Conservation (phyloP, 2,888 invertebrate species). For the Stomorhina lunata region DNA sequence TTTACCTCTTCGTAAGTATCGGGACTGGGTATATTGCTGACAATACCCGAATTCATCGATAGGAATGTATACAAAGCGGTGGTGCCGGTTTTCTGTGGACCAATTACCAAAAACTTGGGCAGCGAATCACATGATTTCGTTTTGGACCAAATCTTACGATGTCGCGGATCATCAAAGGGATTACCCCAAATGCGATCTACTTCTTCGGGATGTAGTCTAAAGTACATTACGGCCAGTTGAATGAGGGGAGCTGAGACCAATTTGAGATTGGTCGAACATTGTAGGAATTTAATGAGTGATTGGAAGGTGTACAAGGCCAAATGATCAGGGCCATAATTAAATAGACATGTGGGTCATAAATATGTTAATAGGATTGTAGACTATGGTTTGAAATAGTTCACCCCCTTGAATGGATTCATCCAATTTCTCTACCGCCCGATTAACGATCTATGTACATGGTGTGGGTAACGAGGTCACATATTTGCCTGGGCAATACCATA, state of each 20-base stretch:
- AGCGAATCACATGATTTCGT: slow-evolving; percentile 95
- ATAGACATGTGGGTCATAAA: slow-evolving; percentile 99
- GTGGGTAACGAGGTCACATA: slow-evolving; percentile 99
- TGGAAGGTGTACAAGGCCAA: slow-evolving; percentile 98
- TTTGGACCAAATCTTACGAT: slow-evolving; percentile 96
- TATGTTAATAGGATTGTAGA: slow-evolving; percentile 98
- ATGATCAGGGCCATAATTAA: slow-evolving; percentile 99
- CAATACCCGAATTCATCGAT: slow-evolving; percentile 95
- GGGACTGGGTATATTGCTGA: slow-evolving; percentile 92
- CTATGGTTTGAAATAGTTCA: slow-evolving; percentile 97
- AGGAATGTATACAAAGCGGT: slow-evolving; percentile 98
- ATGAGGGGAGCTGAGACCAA: slow-evolving; percentile 94
- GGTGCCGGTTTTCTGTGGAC: slow-evolving; percentile 99
- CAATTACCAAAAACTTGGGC: slow-evolving; percentile 95
- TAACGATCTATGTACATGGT: slow-evolving; percentile 96
- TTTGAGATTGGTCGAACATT: slow-evolving; percentile 98
- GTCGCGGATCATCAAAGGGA: slow-evolving; percentile 89
- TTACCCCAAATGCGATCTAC: slow-evolving; percentile 97
- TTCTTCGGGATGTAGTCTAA: slow-evolving; percentile 96
- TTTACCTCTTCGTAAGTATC: slow-evolving; percentile 99
- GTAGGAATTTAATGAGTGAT: slow-evolving; percentile 96
- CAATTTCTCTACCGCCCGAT: slow-evolving; percentile 95
- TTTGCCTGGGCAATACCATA: slow-evolving; percentile 98
- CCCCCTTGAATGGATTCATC: slow-evolving; percentile 97
- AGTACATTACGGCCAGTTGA: slow-evolving; percentile 95